Conservation (phyloP, 2,888 invertebrate genomes). For the Girardia tigrina region DNA sequence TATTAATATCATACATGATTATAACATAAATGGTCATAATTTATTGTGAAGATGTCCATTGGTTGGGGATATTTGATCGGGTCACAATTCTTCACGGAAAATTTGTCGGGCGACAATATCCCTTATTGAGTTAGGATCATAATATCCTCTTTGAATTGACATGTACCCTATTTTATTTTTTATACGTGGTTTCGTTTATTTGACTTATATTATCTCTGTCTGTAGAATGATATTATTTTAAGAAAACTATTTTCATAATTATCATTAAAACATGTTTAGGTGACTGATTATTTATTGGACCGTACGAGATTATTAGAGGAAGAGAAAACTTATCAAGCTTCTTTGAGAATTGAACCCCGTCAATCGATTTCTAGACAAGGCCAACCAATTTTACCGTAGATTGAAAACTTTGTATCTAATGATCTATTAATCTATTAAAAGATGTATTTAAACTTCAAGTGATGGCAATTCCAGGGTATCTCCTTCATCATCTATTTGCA, state of each 20-base stretch:
- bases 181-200: too few relatives aligned
- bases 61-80: too few relatives aligned
- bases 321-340: conserved; percentile 66
- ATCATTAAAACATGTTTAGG: conserved; percentile 47
- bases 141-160: too few relatives aligned
- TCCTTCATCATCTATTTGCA: neutral
- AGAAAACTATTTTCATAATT: neutral
- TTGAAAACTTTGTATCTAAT: neutral
- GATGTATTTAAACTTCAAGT: neutral
- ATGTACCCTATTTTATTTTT: too few relatives aligned
- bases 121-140: too few relatives aligned
- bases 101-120: too few relatives aligned
- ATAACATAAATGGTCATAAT: too few relatives aligned
- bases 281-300: conserved; percentile 66
- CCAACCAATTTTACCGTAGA: neutral
- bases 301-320: conserved; percentile 62
- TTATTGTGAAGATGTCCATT: too few relatives aligned
- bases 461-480: neutral
- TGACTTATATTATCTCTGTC: neutral
- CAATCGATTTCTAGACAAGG: conserved; percentile 50
- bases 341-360: conserved; percentile 70
- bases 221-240: too few relatives aligned
- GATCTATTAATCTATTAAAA: neutral
- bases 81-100: too few relatives aligned
- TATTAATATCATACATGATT: too few relatives aligned